Percentiles rank a stretch among this genome's conserved stretches.
Conservation (phyloP, 1,140 invertebrate genomes). For the Pristionchus pacificus region DNA sequence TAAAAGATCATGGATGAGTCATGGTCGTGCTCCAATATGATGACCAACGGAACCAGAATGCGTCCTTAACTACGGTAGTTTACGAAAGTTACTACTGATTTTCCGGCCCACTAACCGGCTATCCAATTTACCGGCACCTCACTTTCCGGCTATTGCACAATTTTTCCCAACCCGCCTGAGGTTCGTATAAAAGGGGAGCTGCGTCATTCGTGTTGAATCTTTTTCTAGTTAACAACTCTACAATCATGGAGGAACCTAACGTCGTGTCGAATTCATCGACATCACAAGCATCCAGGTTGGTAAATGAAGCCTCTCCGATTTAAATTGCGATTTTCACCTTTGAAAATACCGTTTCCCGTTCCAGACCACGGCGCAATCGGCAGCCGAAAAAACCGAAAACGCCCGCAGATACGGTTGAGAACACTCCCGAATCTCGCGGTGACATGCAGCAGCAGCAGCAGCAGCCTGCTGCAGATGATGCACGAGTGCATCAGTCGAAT, state of each 20-base stretch:
- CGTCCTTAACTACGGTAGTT: no score
- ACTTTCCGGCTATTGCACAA: not conserved
- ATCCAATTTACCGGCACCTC: no score
- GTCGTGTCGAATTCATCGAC: not conserved
- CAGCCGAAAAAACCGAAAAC: no score
- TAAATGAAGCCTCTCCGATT: no score
- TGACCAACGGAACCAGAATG: no score
- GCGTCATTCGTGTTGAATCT: not conserved
- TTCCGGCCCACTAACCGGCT: no score
- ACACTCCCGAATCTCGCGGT: not conserved
- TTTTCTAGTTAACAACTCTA: not conserved
- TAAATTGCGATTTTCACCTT: not conserved
- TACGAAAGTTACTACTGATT: no score
- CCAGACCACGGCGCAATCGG: no score
- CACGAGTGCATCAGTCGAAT: not conserved
- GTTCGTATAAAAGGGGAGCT: not conserved
- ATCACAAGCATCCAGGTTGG: not conserved
- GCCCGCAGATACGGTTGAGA: no score
- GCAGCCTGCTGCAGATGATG: not conserved
- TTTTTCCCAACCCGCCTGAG: not conserved
- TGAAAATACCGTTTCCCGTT: not conserved
- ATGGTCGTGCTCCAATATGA: no score
- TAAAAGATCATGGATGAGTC: no score
- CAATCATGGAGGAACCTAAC: not conserved
- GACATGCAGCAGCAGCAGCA: not conserved